Base-by-base conservation (phyloP, 2,888 invertebrate genomes). In the Drosophila formosana region DNA sequence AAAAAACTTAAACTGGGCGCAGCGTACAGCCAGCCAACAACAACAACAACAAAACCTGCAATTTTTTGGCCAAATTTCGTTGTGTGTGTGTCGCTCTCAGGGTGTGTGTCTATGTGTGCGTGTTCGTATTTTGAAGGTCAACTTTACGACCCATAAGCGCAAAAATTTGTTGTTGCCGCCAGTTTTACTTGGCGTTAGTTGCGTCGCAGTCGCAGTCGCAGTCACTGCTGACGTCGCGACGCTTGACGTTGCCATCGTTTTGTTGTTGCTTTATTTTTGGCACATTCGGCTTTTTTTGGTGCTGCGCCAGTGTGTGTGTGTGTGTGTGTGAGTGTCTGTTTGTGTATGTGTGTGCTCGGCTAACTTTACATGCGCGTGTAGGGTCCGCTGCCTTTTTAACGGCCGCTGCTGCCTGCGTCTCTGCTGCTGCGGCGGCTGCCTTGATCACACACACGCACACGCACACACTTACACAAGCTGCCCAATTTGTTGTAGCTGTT, bases 81-180 rank as follows among this genome's bases (percentile, higher is more conserved):
- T 67, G 66, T 76, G 63, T 73, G 52, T 75, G 72, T 82, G 80
- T 74, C 32, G 32, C 32, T 32, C 32, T 32, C 32, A 18, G 18
- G 18, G 6, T 30, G 30, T 30, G 6, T 37, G 37, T 34, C 11
- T 11, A 11, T 34, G 34, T 34, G 11, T 37, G 34, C 75, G 71
- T 82, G 80, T 75, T 80, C 72, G 78, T 83, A 73, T 79, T 82
- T 91, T 91, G 91, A 91, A 91, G 91, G 91, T 91, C 91, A 91
- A 92, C 92, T 92, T 91, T 92, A 91, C 92, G 92, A 91, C 90
- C 91, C 91, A 91, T 85, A 91, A 91, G 91, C 90, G 86, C 83
- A 82, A 81, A 53, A 80, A 83, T 82, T 82, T 70, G 58, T 75
- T 76, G 73, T 65, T 87, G 71, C 73, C 76, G 73, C 80, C 75